phyloP scores from a whole-genome alignment of 2,797 vertebrate genomes.

The Lepilemur ruficaudatus region DNA sequence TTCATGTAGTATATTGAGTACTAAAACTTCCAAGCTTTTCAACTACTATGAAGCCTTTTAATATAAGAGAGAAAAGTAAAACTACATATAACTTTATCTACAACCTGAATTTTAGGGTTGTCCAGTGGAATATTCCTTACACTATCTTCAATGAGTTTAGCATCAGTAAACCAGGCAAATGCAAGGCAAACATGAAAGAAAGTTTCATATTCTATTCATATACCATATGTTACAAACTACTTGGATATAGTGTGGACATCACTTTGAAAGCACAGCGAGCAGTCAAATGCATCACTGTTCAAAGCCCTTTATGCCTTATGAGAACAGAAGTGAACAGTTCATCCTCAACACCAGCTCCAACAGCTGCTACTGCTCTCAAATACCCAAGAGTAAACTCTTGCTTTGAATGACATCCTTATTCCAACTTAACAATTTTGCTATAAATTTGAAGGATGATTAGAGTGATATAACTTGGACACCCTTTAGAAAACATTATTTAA shows the following conservation, averaged over 20 bases:
- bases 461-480: neutral
- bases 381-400: neutral
- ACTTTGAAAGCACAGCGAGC: neutral
- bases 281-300: neutral
- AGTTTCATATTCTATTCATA: neutral
- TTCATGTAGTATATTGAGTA: neutral
- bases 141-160: neutral
- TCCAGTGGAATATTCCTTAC: neutral
- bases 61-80: neutral
- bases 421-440: slow-evolving; percentile 24
- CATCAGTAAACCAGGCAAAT: neutral
- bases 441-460: slow-evolving; percentile 46
- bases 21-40: neutral
- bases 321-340: slow-evolving; percentile 39
- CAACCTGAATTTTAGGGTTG: neutral
- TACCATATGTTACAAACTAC: neutral
- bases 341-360: neutral
- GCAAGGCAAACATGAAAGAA: neutral
- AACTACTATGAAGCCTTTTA: neutral
- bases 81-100: neutral
- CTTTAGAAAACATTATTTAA: slow-evolving; percentile 51
- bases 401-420: neutral
- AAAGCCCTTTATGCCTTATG: neutral
- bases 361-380: neutral
- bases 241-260: neutral